These are phyloP conservation scores for Thecocarcelia acutangulata DNA, from an alignment of 2,888 invertebrate genomes.

Conservation along the genomic window DNA sequence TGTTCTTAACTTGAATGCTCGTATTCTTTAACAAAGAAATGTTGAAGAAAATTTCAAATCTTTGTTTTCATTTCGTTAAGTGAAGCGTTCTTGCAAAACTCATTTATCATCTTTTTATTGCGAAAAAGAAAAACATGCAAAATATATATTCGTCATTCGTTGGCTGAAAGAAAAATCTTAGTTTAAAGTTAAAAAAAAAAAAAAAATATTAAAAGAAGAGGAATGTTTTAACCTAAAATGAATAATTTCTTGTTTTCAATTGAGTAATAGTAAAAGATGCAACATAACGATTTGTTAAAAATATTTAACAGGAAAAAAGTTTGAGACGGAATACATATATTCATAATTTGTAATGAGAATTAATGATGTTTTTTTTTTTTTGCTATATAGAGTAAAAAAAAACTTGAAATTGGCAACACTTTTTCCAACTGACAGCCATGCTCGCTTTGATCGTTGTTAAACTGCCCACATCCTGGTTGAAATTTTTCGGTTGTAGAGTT, in stretches of 20 bases:
- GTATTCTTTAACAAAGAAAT: conserved; percentile 20
- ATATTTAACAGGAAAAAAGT: background rate
- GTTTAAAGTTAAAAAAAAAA: background rate
- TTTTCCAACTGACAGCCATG: too few species aligned
- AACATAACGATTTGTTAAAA: conserved; percentile 9
- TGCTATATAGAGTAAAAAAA: conserved; percentile 1
- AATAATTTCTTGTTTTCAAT: background rate
- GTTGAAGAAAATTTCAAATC: conserved; percentile 2
- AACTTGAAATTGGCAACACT: too few species aligned
- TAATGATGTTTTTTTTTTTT: conserved; percentile 28
- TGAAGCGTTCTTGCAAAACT: conserved; percentile 41
- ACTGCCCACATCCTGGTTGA: too few species aligned
- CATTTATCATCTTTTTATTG: conserved; percentile 58
- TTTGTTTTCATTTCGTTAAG: conserved; percentile 20
- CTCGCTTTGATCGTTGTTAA: too few species aligned
- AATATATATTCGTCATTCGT: conserved; percentile 17
- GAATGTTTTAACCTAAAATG: background rate
- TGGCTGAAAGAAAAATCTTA: conserved; percentile 5
- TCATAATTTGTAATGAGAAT: conserved; percentile 31
- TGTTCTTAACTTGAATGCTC: conserved; percentile 6
- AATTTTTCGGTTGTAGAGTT: too few species aligned
- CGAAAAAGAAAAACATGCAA: conserved; percentile 5
- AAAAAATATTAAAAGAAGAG: background rate
- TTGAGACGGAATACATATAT: too few species aligned
- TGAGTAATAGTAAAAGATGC: conserved; percentile 7